These are phyloP conservation scores for Elmis aenea DNA, from an alignment of 2,888 invertebrate species.

Conservation along the genomic window DNA sequence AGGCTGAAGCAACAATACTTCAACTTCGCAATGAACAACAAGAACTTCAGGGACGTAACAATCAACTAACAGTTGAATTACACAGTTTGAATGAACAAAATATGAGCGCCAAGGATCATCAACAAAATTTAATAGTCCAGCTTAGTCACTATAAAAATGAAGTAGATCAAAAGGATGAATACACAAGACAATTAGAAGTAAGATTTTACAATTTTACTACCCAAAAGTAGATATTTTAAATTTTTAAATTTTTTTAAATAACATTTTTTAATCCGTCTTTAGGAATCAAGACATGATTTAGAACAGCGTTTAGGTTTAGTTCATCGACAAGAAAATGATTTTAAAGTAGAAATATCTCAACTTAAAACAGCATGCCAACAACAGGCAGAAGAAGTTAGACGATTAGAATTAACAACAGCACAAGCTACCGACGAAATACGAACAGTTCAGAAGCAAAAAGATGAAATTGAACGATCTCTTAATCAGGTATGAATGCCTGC, in stretches of 20 bases:
- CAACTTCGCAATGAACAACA: slow-evolving; percentile 43
- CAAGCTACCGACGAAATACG: slow-evolving; percentile 53
- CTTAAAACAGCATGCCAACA: slow-evolving; percentile 41
- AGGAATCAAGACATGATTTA: slow-evolving; percentile 55
- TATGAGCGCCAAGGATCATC: slow-evolving; percentile 35
- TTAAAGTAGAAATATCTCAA: slow-evolving; percentile 47
- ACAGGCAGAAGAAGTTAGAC: slow-evolving; percentile 45
- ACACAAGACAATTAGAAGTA: slow-evolving; percentile 52
- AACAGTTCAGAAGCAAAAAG: slow-evolving; percentile 49
- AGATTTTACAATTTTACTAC: too few relatives aligned
- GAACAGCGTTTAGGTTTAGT: slow-evolving; percentile 50
- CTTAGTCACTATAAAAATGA: slow-evolving; percentile 46
- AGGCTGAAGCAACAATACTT: slow-evolving; percentile 40
- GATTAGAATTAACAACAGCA: slow-evolving; percentile 39
- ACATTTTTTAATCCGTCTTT: too few relatives aligned
- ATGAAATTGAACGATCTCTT: slow-evolving; percentile 52
- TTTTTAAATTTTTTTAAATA: slow-evolving; percentile 9
- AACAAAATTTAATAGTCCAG: slow-evolving; percentile 31
- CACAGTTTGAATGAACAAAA: slow-evolving; percentile 42
- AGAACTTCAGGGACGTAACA: slow-evolving; percentile 37
- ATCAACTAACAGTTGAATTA: slow-evolving; percentile 47
- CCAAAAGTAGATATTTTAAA: too few relatives aligned
- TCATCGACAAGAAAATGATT: slow-evolving; percentile 52
- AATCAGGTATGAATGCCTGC: slow-evolving; percentile 37
- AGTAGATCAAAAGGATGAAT: slow-evolving; percentile 51